Evolutionary conservation across 1,140 invertebrate species (phyloP).

Genomic region (Bombus soroeensis): DNA sequence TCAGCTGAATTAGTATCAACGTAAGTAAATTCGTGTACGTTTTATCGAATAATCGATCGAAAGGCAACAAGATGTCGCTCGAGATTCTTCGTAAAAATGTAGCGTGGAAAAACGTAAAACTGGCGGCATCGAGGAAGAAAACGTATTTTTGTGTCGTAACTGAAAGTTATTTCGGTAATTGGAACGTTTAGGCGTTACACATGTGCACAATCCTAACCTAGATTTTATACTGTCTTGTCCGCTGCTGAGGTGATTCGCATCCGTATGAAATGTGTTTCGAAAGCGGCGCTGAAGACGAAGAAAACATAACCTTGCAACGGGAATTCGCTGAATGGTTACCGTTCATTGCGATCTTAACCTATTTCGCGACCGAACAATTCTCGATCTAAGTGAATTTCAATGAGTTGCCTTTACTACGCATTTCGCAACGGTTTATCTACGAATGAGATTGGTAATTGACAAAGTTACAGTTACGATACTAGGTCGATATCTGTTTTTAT

Average conservation of each 20-base stretch:
- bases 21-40: neutral
- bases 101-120: neutral
- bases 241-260: neutral
- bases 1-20: neutral
- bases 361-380: neutral
- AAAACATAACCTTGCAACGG: slow-evolving; percentile 9
- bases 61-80: too few relatives aligned
- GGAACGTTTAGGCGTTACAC: slow-evolving; percentile 31
- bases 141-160: slow-evolving; percentile 19
- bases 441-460: neutral
- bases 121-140: neutral
- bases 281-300: slow-evolving; percentile 1
- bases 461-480: neutral
- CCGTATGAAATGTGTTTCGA: slow-evolving; percentile 3
- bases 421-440: neutral
- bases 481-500: neutral
- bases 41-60: too few relatives aligned
- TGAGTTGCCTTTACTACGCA: neutral
- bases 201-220: slow-evolving; percentile 30
- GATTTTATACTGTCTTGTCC: slow-evolving; percentile 23
- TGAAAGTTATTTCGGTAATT: slow-evolving; percentile 51
- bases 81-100: neutral
- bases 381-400: neutral
- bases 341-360: slow-evolving; percentile 6
- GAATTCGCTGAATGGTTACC: neutral